These are phyloP conservation scores for Eumaeus atala DNA, from an alignment of 1,140 invertebrate species.

Conservation along the genomic window DNA sequence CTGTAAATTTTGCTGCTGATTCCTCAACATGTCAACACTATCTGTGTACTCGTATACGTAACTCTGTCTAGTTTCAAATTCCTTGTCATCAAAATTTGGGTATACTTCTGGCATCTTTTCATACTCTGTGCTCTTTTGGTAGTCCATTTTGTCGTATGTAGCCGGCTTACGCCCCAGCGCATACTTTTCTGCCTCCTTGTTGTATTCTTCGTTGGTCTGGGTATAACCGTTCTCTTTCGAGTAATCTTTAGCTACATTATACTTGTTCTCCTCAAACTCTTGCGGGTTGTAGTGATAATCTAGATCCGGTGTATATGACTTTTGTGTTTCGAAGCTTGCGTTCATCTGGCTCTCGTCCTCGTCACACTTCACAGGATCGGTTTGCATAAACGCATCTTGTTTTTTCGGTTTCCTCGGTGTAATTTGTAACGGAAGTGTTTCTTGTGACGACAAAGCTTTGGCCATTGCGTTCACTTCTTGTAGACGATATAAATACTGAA, in stretches of 20 bases:
- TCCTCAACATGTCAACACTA: slow-evolving; percentile 45
- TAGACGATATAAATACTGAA: slow-evolving; percentile 45
- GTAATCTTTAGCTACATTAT: slow-evolving; percentile 48
- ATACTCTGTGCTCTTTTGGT: slow-evolving; percentile 36
- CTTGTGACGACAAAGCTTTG: slow-evolving; percentile 29
- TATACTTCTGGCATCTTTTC: slow-evolving; percentile 41
- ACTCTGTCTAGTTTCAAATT: slow-evolving; percentile 25
- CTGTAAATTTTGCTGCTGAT: slow-evolving; percentile 60
- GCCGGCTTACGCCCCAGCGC: slow-evolving; percentile 50
- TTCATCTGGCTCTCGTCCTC: slow-evolving; percentile 50
- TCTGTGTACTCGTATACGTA: slow-evolving; percentile 38
- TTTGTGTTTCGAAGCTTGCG: slow-evolving; percentile 37
- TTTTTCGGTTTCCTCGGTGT: slow-evolving; percentile 41
- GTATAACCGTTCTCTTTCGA: slow-evolving; percentile 51
- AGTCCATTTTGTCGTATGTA: slow-evolving; percentile 43
- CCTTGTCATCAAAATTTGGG: slow-evolving; percentile 28
- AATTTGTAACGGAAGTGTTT: slow-evolving; percentile 6
- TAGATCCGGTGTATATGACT: slow-evolving; percentile 29
- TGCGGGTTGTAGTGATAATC: slow-evolving; percentile 23
- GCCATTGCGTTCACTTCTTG: slow-evolving; percentile 37
- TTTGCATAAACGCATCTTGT: slow-evolving; percentile 65
- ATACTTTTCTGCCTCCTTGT: slow-evolving; percentile 61
- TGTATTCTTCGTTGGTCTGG: slow-evolving; percentile 60
- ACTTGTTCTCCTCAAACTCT: slow-evolving; percentile 31
- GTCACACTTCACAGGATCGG: slow-evolving; percentile 41